Base-by-base conservation (phyloP, 2,797 vertebrate species). In the Holocentrus rufus region DNA sequence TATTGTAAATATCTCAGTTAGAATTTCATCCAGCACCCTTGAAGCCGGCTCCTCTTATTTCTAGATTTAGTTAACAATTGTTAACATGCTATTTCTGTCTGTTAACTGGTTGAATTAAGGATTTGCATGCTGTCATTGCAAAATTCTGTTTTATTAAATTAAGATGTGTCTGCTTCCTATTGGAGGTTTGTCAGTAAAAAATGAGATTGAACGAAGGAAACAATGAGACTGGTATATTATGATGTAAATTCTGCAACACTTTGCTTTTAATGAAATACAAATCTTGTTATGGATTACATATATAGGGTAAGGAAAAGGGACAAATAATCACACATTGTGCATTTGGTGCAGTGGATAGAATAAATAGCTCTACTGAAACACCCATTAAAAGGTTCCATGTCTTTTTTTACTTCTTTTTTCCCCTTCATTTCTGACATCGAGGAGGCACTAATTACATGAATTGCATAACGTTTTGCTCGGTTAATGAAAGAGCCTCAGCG, bases 111-210 rank as follows among this genome's bases (percentile, higher is more conserved):
- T 90, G 90, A 91, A 91, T 88, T 91, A 90, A 92, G 91, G 87
- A 90, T 91, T 91, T 93, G 93, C 93, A 93, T 93, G 93, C 89
- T 85, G 82, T 90, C 90, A 92, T 89, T 92, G 89, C 87, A 74
- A 79, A 90, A 85, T 89, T 92, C 82, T 85, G 89, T 91, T 92
- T 88, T 87, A 90, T 93, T 90, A 89, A 91, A 89, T 89, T 91
- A 87, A 23, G 58, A 69, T 90, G 90, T 92, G 89, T 91, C 86
- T 90, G 80, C 86, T 89, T 88, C 85, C 88, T 83, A 80, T 83
- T 83, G 83, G 86, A 81, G 76, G 82, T 89, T 88, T 90, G 81
- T 91, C 75, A 84, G 87, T 89, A 50, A 75, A 34, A 61, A 82
- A 78, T 11, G 55, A 74, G 65, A 77, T 15, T 25, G 62, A 52